Percentiles rank a stretch among this genome's conserved stretches.
phyloP scores from a whole-genome alignment of 2,888 invertebrate species.

The Ormia ochracea region DNA sequence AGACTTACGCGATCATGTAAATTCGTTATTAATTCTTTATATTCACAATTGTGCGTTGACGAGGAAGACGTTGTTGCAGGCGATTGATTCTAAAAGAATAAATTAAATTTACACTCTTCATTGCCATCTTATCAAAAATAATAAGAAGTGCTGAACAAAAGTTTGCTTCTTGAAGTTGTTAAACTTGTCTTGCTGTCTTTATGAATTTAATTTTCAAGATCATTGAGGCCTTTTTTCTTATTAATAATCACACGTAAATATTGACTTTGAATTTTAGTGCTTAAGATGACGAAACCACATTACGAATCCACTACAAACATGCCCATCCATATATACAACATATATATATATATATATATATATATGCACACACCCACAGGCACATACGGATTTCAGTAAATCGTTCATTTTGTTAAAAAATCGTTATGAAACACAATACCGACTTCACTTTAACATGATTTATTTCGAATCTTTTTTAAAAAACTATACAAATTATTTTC shows the following conservation, averaged over 20 bases:
- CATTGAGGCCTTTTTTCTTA: neutral
- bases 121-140: neutral
- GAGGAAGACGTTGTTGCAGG: neutral
- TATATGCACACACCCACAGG: too few relatives aligned
- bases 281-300: neutral
- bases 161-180: conserved; percentile 20
- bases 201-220: conserved; percentile 36
- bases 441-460: too few relatives aligned
- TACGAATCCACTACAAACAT: too few relatives aligned
- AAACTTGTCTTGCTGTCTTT: conserved; percentile 29
- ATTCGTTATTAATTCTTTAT: conserved; percentile 70
- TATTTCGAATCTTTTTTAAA: too few relatives aligned
- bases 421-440: too few relatives aligned
- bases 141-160: neutral
- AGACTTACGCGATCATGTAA: conserved; percentile 74
- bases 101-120: neutral
- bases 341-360: too few relatives aligned
- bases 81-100: conserved; percentile 51
- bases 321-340: too few relatives aligned
- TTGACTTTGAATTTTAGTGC: neutral
- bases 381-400: too few relatives aligned
- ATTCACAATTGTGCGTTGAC: conserved; percentile 62
- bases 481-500: neutral
- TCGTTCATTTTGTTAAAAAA: too few relatives aligned
- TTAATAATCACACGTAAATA: neutral